Base-by-base conservation (phyloP, 1,140 invertebrate genomes). In the Cataglyphis hispanica region DNA sequence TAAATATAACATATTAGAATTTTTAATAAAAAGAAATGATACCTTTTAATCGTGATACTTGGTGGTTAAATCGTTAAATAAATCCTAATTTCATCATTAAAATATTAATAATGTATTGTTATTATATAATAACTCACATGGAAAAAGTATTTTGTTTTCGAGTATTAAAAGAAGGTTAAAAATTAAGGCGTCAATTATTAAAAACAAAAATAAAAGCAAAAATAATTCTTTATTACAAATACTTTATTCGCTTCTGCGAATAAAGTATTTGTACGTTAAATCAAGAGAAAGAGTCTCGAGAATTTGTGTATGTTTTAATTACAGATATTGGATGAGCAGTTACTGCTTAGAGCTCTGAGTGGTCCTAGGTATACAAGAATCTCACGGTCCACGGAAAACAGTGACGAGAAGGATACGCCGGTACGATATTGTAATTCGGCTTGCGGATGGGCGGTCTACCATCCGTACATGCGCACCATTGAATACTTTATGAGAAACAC, bases 391-490 rank as follows among this genome's bases (percentile, higher is more conserved):
- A 11, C 22, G 16, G 16, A 76, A 31, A 25, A 31, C 10, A 76
- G 25, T 11, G 37, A 27, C 0, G 37, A 40, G 31, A 31, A 56
- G 13, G 13, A 69, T 13, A 16, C 16, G 40, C 2, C 43, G 50
- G 53, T 1, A 70, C 74, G 72, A 34, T 75, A 34, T 63, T 90
- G 90, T 27, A 86, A 81, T 27, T 96, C 95, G 3, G 96, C 96
- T 0, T 97, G 97, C 86, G 96, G 95, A 64, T 97, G 97, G 97
- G 95, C 95, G 34, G 95, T 97, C 0, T 97, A 97, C 89, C 92
- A 94, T 27, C 94, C 95, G 31, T 92, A 93, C 37, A 94, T 94
- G 6, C 95, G 96, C 43, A 92, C 93, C 34, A 91, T 96, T 11
- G 94, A 96, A 56, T 95, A 96, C 72, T 96, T 96, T 90, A 95